Evolutionary conservation across 2,113 vertebrate species (phyloP), one percentile per base, ranked within the genome.

Genomic region (Periophthalmodon schlosseri): DNA sequence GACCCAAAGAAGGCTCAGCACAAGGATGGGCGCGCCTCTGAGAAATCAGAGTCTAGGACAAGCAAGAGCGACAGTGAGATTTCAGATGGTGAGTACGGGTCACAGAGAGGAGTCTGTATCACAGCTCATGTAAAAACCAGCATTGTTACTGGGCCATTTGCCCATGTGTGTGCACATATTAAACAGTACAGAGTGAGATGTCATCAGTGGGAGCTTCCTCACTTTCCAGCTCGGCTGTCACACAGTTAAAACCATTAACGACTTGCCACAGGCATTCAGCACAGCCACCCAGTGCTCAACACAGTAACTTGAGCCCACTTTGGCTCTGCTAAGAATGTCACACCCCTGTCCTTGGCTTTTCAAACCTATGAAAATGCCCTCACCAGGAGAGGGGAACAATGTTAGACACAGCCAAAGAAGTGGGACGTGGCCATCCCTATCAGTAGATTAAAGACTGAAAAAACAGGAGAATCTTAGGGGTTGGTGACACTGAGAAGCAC

Each of bases 191-290:
- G 76, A 92, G 86, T 86, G 84, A 91, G 87, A 90, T 84, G 82
- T 90, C 83, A 1, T 89, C 88, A 79, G 81, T 68, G 4, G 69
- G 78, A 78, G 69, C 71, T 75, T 76, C 72, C 76, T 79, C 82
- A 84, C 86, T 82, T 86, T 75, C 84, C 82, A 64, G 81, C 89
- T 91, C 78, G 54, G 88, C 88, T 92, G 87, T 91, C 91, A 92
- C 85, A 71, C 79, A 70, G 72, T 92, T 91, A 92, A 92, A 92
- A 85, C 84, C 81, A 77, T 93, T 92, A 93, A 90, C 79, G 81
- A 87, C 86, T 88, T 80, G 81, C 86, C 85, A 80, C 83, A 86
- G 87, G 88, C 89, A 89, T 81, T 79, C 78, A 46, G 75, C 79
- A 44, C 73, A 3, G 70, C 57, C 63, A 46, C 77, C 68, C 57